These are phyloP conservation scores for Chionis minor DNA, from an alignment of 2,113 vertebrate genomes.

Conservation along the genomic window DNA sequence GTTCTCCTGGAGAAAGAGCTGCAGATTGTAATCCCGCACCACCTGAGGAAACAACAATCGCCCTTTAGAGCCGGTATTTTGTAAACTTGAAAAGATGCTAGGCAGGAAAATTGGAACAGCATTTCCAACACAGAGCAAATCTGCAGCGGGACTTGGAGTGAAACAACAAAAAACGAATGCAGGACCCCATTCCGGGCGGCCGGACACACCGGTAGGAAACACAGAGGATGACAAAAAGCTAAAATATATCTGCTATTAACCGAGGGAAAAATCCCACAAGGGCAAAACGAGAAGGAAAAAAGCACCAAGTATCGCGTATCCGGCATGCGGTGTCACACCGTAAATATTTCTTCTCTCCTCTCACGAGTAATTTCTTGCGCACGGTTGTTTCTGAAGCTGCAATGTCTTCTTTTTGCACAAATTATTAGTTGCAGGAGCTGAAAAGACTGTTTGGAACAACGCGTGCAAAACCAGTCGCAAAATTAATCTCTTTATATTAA, in stretches of 20 bases:
- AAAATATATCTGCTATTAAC: background rate
- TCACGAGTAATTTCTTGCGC: background rate
- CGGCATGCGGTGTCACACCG: background rate
- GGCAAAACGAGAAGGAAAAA: fast-evolving
- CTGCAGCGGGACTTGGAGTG: background rate
- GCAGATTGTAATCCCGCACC: slow-evolving; percentile 93
- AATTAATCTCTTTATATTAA: background rate
- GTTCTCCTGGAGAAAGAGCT: slow-evolving; percentile 95
- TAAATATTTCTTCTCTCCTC: background rate
- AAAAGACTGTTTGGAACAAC: background rate
- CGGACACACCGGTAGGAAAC: background rate
- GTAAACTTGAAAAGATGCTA: background rate
- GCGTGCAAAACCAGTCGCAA: background rate
- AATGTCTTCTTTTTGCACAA: background rate
- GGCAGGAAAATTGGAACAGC: fast-evolving
- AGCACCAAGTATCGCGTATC: fast-evolving
- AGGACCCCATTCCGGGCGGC: background rate
- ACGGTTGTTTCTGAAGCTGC: background rate
- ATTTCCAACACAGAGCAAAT: background rate
- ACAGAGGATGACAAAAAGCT: background rate
- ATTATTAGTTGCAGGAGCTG: background rate
- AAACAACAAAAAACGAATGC: background rate
- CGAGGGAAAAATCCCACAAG: background rate
- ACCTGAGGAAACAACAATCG: slow-evolving; percentile 77
- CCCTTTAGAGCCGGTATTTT: too few species aligned